Evolutionary conservation across 1,140 invertebrate species (phyloP), one percentile per base, ranked within the genome.

Genomic region (Acromyrmex charruanus): DNA sequence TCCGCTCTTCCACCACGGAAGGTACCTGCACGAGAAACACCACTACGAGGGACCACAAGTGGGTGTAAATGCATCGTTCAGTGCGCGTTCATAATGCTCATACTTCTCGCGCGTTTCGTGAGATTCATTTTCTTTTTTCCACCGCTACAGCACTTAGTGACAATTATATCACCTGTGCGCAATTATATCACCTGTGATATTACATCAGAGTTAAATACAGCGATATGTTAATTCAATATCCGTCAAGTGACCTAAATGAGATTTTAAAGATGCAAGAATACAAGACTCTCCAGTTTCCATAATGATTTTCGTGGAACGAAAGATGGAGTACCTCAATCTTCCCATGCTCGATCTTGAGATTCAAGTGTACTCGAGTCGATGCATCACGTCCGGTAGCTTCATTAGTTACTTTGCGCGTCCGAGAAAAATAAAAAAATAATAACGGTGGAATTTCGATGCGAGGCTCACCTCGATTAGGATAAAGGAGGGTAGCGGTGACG

Each of bases 1-100:
- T 85, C 88, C 63, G 68, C 77, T 89, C 80, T 79, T 87, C 75
- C 80, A 16, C 77, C 75, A 28, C 80, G 53, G 51, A 61, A 89
- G 69, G 51, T 74, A 35, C 31, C 31, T 35, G 85, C 49, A 66
- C 88, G 75, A 61, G 61, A 74, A 69, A 87, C 59, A 44, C 58
- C 55, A 72, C 35, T 63, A 66, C 39, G 14, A 25, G 49, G 0
- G 51, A 74, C 85, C 61, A 85, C 88, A 90, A 90, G 80, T 90
- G 75, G 80, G 35, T 80, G 86, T 61, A 58, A 89, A 53, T 77
- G 79, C 85, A 61, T 66, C 65, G 51, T 89, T 82, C 28, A 59
- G 16, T 44, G 39, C 35, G 25, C 21, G 53, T 25, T 25, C 25
- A 28, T 25, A 65, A 51, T 10, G 35, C 59, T 51, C 9, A 18